These are phyloP conservation scores for Paracentrotus lividus DNA, from an alignment of 53 echinoderm and acorn worm genomes.

Conservation along the genomic window DNA sequence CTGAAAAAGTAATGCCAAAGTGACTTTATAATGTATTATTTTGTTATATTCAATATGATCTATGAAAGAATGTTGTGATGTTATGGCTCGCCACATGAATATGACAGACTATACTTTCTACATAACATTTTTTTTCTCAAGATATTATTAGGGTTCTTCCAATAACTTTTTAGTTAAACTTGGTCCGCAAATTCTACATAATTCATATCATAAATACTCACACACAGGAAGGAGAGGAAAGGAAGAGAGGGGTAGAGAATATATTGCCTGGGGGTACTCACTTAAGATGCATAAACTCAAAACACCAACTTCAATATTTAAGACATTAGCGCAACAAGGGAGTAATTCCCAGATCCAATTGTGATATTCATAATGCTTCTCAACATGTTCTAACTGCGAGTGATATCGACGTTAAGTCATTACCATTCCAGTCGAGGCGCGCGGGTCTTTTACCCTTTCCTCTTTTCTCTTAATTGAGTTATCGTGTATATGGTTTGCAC, in stretches of 20 bases:
- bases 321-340: neutral
- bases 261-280: conserved; percentile 23
- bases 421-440: conserved; percentile 2
- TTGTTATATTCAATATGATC: too few relatives aligned
- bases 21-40: too few relatives aligned
- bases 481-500: neutral
- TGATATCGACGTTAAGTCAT: conserved; percentile 50
- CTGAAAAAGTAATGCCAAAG: too few relatives aligned
- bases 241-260: neutral
- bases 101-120: too few relatives aligned
- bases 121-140: too few relatives aligned
- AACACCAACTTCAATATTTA: conserved; percentile 43
- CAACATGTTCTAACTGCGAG: conserved; percentile 29
- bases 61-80: too few relatives aligned
- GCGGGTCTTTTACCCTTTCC: neutral
- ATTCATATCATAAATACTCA: neutral
- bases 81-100: too few relatives aligned
- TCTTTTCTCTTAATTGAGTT: conserved; percentile 21
- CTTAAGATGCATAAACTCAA: conserved; percentile 51
- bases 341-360: conserved; percentile 52
- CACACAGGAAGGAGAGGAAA: neutral
- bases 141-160: too few relatives aligned
- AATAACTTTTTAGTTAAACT: neutral
- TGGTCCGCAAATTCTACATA: neutral
- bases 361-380: conserved; percentile 41